Evolutionary conservation across 2,797 vertebrate genomes (phyloP), one percentile per base, ranked within the genome.

Genomic region (Onychomys leucogaster): DNA sequence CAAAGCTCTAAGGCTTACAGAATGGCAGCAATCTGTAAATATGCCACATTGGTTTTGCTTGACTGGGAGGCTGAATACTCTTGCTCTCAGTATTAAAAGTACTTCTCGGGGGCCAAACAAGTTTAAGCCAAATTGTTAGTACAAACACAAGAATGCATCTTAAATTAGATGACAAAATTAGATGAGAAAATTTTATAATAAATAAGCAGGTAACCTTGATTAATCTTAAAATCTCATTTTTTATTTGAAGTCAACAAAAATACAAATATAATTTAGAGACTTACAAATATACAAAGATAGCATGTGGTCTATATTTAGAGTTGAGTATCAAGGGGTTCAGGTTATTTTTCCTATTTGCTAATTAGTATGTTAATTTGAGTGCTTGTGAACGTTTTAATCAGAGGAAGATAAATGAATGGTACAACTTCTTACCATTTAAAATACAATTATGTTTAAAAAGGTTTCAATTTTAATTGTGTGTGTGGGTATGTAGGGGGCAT

Each of bases 21-120:
- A 92, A 92, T 77, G 3, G 32, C 65, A 92, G 93, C 89, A 37
- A 43, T 76, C 91, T 89, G 34, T 63, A 84, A 94, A 90, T 85
- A 19, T 89, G 69, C 13, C n/a, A 43, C 32, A 95, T 71, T 94
- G n/a, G 43, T 57, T 96, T 93, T 88, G 82, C 94, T 95, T 81
- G 89, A 88, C 37, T 43, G 71, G 82, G 49, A 88, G n/a, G 41
- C 63, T 87, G 81, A 41, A 59, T 14, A 89, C 37, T 69, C 59
- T 94, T 17, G 67, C 32, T 67, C 84, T 90, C 41, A 67, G 37
- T 83, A 6, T 91, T 77, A 83, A 69, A 84, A 71, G 80, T 92
- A 89, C 5, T 95, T 46, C 76, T 41, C 34, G 65, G 67, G 32
- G 57, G 34, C 3, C 77, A 85, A 89, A 87, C 73, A 85, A 89